Evolutionary conservation across 2,113 vertebrate genomes (phyloP).

Genomic region (Xyliphius kryptos): DNA sequence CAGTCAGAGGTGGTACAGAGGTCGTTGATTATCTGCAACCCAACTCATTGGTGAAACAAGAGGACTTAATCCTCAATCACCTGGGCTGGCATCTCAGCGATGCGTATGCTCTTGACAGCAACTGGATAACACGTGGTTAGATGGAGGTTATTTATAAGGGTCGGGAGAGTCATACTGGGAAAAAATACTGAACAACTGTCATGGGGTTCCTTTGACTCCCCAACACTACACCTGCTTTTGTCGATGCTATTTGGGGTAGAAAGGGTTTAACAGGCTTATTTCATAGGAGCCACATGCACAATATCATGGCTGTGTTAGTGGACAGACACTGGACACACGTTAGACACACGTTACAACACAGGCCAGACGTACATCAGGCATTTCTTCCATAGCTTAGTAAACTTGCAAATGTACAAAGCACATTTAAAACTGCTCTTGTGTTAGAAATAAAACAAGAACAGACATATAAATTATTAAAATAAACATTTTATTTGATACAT

Average conservation of each 20-base stretch:
- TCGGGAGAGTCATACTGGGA: slow-evolving; percentile 9
- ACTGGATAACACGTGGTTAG: slow-evolving; percentile 14
- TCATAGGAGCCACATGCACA: slow-evolving; percentile 37
- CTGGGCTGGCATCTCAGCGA: slow-evolving; percentile 40
- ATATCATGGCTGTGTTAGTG: slow-evolving; percentile 7
- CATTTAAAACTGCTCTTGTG: too few relatives aligned
- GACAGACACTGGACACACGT: slow-evolving; percentile 41
- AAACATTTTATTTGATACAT: too few relatives aligned
- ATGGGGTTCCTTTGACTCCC: slow-evolving; percentile 26
- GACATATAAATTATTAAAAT: too few relatives aligned
- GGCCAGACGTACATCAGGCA: slow-evolving; percentile 18
- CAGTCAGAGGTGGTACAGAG: slow-evolving; percentile 39
- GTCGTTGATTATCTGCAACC: slow-evolving; percentile 44
- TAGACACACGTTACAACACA: too few relatives aligned
- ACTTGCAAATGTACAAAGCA: too few relatives aligned
- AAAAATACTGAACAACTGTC: slow-evolving; percentile 37
- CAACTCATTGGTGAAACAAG: slow-evolving; percentile 40
- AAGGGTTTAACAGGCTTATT: slow-evolving; percentile 37
- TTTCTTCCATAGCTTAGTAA: slow-evolving; percentile 27
- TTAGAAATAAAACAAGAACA: too few relatives aligned
- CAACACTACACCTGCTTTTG: slow-evolving; percentile 43
- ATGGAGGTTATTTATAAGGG: slow-evolving; percentile 45
- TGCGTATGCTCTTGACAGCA: slow-evolving; percentile 29
- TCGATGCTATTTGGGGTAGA: slow-evolving; percentile 35
- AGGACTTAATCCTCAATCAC: slow-evolving; percentile 45